Evolutionary conservation across 2,888 invertebrate genomes (phyloP).

Genomic region (Troilus luridus): DNA sequence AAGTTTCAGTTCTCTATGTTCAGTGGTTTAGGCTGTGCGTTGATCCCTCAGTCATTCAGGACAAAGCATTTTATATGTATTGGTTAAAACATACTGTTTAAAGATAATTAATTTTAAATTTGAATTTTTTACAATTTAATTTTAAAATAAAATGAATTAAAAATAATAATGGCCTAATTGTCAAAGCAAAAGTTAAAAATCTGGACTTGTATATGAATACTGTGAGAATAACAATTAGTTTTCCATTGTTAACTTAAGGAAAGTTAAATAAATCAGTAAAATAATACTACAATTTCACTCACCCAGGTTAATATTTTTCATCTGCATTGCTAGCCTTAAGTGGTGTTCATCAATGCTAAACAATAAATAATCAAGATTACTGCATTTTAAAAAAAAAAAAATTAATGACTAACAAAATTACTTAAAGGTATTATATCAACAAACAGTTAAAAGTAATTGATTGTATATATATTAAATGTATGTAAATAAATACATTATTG

Average conservation of each 20-base stretch:
- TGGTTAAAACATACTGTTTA: background rate
- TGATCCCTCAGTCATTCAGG: too few species aligned
- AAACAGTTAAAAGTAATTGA: background rate
- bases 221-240: too few species aligned
- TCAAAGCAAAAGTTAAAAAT: slow-evolving; percentile 32
- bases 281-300: slow-evolving; percentile 46
- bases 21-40: too few species aligned
- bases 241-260: too few species aligned
- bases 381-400: background rate
- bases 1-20: too few species aligned
- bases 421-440: background rate
- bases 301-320: slow-evolving; percentile 63
- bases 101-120: background rate
- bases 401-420: background rate
- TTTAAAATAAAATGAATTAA: too few species aligned
- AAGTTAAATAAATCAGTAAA: background rate
- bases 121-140: too few species aligned
- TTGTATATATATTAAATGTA: too few species aligned
- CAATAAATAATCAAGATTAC: background rate
- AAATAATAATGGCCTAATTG: background rate
- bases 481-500: too few species aligned
- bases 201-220: too few species aligned
- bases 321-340: slow-evolving; percentile 62
- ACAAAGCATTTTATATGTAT: too few species aligned
- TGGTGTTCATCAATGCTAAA: slow-evolving; percentile 64